Conservation (phyloP, 2,888 invertebrate species). For the Acholoe squamosa region DNA sequence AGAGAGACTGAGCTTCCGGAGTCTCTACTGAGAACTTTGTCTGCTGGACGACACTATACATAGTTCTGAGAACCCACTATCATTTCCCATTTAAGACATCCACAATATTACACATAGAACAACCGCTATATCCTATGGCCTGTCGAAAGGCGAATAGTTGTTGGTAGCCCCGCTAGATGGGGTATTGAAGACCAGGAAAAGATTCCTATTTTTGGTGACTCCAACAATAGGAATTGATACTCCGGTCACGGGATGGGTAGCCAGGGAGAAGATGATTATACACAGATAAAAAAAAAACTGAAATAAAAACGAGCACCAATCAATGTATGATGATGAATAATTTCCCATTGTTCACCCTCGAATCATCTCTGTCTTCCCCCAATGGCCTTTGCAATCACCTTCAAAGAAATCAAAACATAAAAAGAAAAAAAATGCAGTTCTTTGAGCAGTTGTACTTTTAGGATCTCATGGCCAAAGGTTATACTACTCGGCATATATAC, state of each 20-base stretch:
- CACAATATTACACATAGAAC: background rate
- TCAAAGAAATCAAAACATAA: background rate
- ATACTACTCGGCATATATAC: constrained; percentile 36
- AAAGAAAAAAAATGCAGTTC: constrained; percentile 48
- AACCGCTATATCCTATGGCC: background rate
- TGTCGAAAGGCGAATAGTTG: background rate
- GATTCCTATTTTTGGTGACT: background rate
- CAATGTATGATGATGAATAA: constrained; percentile 57
- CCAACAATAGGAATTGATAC: background rate
- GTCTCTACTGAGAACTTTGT: background rate
- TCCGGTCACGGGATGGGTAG: constrained; percentile 34
- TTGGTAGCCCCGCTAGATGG: background rate
- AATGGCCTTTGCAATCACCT: background rate
- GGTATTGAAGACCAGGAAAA: background rate
- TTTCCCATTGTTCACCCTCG: background rate
- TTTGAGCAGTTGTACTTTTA: constrained; percentile 59
- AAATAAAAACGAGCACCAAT: constrained; percentile 52
- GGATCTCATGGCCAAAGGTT: constrained; percentile 50
- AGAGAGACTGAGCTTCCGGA: background rate
- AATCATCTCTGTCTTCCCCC: background rate
- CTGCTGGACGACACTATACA: constrained; percentile 21
- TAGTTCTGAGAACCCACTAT: background rate
- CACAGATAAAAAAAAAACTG: constrained; percentile 10
- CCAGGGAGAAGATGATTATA: constrained; percentile 42
- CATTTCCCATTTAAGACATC: constrained; percentile 13